Percentiles rank a stretch among this genome's conserved stretches.
Conservation (phyloP, 53 echinoderm and acorn worm species). For the Astropecten irregularis region DNA sequence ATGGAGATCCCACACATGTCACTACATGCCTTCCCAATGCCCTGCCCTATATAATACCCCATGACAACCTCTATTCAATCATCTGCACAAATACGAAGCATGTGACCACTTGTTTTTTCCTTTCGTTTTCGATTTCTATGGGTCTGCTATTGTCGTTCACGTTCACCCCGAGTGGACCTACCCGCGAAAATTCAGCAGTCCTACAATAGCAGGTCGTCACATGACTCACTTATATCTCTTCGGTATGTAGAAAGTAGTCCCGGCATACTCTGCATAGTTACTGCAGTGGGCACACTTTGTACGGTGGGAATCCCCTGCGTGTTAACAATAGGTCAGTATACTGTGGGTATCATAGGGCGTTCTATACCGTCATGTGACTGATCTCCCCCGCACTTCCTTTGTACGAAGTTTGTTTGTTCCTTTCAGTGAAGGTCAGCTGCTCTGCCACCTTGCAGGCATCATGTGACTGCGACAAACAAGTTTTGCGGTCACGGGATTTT, state of each 20-base stretch:
- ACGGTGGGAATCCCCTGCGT: constrained; percentile 30
- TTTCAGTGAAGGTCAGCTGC: background rate
- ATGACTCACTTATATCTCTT: constrained; percentile 21
- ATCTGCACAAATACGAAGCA: constrained; percentile 5
- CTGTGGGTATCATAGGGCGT: background rate
- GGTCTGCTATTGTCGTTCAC: no score
- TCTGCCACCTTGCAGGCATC: background rate
- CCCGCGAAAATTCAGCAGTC: no score
- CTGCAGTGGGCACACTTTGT: background rate
- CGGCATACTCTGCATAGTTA: constrained; percentile 23
- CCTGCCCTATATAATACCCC: background rate
- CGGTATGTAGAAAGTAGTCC: constrained; percentile 42
- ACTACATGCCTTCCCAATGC: constrained; percentile 9
- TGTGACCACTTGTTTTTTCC: constrained; percentile 11
- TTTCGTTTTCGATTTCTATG: background rate
- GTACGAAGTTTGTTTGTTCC: constrained; percentile 38
- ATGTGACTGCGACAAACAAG: background rate
- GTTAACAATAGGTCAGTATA: background rate
- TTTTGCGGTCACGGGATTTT: constrained; percentile 6
- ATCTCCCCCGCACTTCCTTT: constrained; percentile 36
- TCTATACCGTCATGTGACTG: constrained; percentile 29
- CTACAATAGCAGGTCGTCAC: background rate
- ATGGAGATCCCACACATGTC: constrained; percentile 36
- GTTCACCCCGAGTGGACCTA: no score
- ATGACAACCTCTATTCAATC: background rate